A percentile compares a stretch with the other conserved stretches of the same genome.
These are phyloP conservation scores for Carapus acus DNA, from an alignment of 2,797 vertebrate genomes.

Conservation along the genomic window DNA sequence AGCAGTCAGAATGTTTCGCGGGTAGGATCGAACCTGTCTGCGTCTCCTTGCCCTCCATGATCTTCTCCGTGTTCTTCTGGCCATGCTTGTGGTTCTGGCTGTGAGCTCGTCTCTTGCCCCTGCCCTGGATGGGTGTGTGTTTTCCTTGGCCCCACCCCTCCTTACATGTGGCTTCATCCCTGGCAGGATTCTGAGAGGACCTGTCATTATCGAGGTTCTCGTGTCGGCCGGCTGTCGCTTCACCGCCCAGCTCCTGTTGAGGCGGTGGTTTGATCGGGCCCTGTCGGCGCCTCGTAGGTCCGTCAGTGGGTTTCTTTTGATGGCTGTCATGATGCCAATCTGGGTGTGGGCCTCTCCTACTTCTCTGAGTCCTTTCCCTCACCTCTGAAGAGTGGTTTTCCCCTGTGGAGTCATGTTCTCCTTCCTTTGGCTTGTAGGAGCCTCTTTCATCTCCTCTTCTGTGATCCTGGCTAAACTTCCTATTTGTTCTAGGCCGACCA, in stretches of 20 bases:
- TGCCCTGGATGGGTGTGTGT: slow-evolving; percentile 62
- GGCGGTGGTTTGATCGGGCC: slow-evolving; percentile 63
- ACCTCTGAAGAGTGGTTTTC: slow-evolving; percentile 31
- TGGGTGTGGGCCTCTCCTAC: slow-evolving; percentile 35
- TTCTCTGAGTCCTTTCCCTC: slow-evolving; percentile 38
- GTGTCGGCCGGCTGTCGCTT: slow-evolving; percentile 25
- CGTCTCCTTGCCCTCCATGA: slow-evolving; percentile 91
- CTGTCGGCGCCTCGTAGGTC: slow-evolving; percentile 57
- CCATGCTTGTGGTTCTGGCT: slow-evolving; percentile 68
- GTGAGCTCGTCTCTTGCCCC: slow-evolving; percentile 69
- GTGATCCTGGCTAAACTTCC: slow-evolving; percentile 68
- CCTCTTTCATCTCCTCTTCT: slow-evolving; percentile 73
- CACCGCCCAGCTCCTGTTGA: slow-evolving; percentile 41
- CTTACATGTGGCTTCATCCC: slow-evolving; percentile 44
- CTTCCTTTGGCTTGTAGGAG: slow-evolving; percentile 49
- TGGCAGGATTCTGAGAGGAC: slow-evolving; percentile 24
- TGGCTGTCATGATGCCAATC: slow-evolving; percentile 26
- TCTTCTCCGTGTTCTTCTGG: slow-evolving; percentile 74
- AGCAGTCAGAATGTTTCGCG: no score
- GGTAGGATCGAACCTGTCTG: slow-evolving; percentile 80
- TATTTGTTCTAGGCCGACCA: slow-evolving; percentile 74
- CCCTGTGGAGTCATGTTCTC: slow-evolving; percentile 56
- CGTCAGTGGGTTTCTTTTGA: slow-evolving; percentile 42
- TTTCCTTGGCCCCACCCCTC: slow-evolving; percentile 62
- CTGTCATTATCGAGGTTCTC: slow-evolving; percentile 8